Base-by-base conservation (phyloP, 2,113 vertebrate genomes). In the Vidua macroura region DNA sequence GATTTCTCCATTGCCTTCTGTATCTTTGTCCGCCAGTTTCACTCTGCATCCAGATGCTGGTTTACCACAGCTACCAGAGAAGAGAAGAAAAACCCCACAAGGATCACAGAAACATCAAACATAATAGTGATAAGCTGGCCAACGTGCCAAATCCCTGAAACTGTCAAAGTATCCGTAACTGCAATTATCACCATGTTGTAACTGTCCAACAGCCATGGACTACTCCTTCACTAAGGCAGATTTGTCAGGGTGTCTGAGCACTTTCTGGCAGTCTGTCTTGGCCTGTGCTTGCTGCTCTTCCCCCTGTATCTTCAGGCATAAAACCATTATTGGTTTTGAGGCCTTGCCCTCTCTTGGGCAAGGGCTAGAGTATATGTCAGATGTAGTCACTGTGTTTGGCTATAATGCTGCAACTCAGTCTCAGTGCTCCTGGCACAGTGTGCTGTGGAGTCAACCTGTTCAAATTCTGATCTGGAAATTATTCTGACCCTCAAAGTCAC, bases 1-100 rank as follows among this genome's bases (percentile, higher is more conserved):
- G 91, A 99, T 97, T 96, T 99, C 98, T 16, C 98, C 98, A 1
- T 86, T 96, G 83, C 98, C 98, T 15, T 98, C 97, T 3, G 75
- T 37, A 14, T 99, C 98, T 75, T 98, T 19, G 8, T 98, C 97
- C 43, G 97, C 89, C 70, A 99, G 70, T 95, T 98, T 99, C 75
- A 97, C 97, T 49, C 70, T 97, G 96, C 98, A 99, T 86, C 98
- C 99, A 13, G 98, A 98, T 52, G 98, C 96, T 86, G 98, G 96
- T 86, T 97, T 99, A 53, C 98, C 99, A 24, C 98, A 99, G 94
- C 99, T 98, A 74, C 20, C 14, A 41, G 41, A 31, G 44, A 88
- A 76, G 31, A 73, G 44, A 41, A 77, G 24, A 63, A 83, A 86
- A 68, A 60, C 18, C 4, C 3, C 59, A 90, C 31, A 74, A 52